A percentile compares a stretch with the other conserved stretches of the same genome.
phyloP scores from a whole-genome alignment of 2,113 vertebrate genomes.

The Cyprinodon tularosa region DNA sequence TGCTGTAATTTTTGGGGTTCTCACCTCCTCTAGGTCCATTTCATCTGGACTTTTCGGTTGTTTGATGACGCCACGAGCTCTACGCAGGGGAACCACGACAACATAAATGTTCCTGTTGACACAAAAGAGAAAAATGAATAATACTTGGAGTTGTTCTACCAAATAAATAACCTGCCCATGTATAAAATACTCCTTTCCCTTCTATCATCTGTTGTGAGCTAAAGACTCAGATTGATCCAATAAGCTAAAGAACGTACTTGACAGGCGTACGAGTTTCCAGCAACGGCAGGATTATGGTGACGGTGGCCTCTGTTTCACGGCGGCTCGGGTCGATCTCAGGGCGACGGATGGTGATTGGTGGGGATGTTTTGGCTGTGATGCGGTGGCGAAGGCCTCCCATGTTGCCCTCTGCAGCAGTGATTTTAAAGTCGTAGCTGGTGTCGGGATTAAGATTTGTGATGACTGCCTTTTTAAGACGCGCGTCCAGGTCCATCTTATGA shows the following conservation, averaged over 20 bases:
- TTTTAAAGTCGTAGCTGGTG: constrained; percentile 93
- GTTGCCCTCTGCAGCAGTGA: constrained; percentile 91
- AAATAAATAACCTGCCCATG: not conserved
- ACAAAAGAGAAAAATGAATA: constrained; percentile 25
- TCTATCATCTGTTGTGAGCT: not conserved
- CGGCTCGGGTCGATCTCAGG: constrained; percentile 89
- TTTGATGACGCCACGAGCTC: constrained; percentile 85
- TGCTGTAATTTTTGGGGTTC: constrained; percentile 33
- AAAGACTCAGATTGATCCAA: not conserved
- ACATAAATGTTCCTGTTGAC: constrained; percentile 89
- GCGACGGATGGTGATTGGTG: constrained; percentile 85
- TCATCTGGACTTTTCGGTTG: constrained; percentile 92
- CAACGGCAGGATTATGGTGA: constrained; percentile 88
- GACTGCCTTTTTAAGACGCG: constrained; percentile 90
- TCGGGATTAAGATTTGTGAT: constrained; percentile 91
- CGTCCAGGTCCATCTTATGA: constrained; percentile 90
- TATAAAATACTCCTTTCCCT: not conserved
- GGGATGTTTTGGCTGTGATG: constrained; percentile 91
- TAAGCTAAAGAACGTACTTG: constrained; percentile 79
- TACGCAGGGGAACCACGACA: constrained; percentile 93
- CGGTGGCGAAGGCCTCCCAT: constrained; percentile 94
- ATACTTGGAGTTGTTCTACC: constrained; percentile 3
- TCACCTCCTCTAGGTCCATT: constrained; percentile 98
- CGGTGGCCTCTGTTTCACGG: constrained; percentile 86
- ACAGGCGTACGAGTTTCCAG: constrained; percentile 85